Evolutionary conservation across 2,888 invertebrate species (phyloP), one percentile per base, ranked within the genome.

Genomic region (Harpalus rufipes): DNA sequence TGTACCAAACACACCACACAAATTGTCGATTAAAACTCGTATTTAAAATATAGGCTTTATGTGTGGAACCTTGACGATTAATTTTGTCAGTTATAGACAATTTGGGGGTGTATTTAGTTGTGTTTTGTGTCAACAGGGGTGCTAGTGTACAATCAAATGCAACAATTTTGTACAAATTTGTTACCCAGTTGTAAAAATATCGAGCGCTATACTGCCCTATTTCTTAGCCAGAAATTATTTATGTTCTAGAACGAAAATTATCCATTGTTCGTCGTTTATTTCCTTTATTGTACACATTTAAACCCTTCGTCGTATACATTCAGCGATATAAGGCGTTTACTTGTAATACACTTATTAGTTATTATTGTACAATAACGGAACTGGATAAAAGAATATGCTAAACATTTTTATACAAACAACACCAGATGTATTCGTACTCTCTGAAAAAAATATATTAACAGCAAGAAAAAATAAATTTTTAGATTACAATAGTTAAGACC

Each of bases 91-190:
- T 4, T 51, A 4, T 51, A 7, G 44, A 51, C 44, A 51, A 51
- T 51, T 12, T 51, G 12, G 0, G 5, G 44, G 44, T 51, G 44
- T 12, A 10, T 51, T 51, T 51, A 51, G 44, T 51, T 51, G 44
- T 51, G 44, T 51, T 51, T 10, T 51, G 44, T 51, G 44, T 51
- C 44, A 51, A 51, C 44, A 51, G 5, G 59, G 12, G 79, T 81
- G 44, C 63, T 63, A 81, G 81, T 81, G 58, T 68, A 81, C 81
- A 81, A 61, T 81, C 21, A 81, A 81, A 81, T 81, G 68, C 81
- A 81, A 81, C 72, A 81, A 81, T 68, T 81, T 81, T 81, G 81
- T 81, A 81, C 81, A 81, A 81, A 68, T 81, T 65, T 81, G 59
- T 41, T 63, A 61, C 61, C 81, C 81, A 61, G 44, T 81, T 81